phyloP scores from a whole-genome alignment of 2,888 invertebrate genomes.

The Caenorhabditis wallacei region DNA sequence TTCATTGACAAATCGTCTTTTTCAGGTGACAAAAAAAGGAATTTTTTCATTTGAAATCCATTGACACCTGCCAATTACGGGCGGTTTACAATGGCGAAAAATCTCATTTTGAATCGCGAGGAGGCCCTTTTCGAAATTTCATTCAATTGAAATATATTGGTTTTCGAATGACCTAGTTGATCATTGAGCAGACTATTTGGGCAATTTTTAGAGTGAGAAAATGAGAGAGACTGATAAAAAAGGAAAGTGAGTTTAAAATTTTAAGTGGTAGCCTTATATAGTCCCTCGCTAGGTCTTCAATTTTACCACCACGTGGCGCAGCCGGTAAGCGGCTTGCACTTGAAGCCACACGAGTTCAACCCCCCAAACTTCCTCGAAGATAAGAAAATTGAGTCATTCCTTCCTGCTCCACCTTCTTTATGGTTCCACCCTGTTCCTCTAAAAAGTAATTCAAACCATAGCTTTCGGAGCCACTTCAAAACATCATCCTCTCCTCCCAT shows the following conservation, averaged over 20 bases:
- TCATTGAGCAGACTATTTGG: constrained; percentile 9
- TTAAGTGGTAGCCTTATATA: no score
- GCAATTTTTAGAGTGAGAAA: not conserved
- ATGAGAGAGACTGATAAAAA: not conserved
- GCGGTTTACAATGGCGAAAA: not conserved
- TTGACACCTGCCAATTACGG: constrained; percentile 43
- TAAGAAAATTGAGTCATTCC: no score
- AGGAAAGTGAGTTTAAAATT: no score
- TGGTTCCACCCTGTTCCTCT: no score
- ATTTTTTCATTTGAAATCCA: no score
- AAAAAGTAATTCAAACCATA: no score
- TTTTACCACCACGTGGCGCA: no score
- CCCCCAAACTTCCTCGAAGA: no score
- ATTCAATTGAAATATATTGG: not conserved
- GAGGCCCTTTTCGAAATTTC: not conserved
- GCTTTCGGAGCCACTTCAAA: constrained; percentile 27
- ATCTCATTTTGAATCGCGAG: not conserved
- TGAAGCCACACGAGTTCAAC: no score
- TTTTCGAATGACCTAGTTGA: not conserved
- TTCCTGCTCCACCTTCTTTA: no score
- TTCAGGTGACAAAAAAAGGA: constrained; percentile 19
- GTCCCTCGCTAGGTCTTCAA: no score
- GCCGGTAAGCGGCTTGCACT: no score
- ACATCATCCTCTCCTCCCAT: constrained; percentile 21
- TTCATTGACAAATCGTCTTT: constrained; percentile 16